Base-by-base conservation (phyloP, 2,888 invertebrate species). In the Prosopocoilus inquinatus region DNA sequence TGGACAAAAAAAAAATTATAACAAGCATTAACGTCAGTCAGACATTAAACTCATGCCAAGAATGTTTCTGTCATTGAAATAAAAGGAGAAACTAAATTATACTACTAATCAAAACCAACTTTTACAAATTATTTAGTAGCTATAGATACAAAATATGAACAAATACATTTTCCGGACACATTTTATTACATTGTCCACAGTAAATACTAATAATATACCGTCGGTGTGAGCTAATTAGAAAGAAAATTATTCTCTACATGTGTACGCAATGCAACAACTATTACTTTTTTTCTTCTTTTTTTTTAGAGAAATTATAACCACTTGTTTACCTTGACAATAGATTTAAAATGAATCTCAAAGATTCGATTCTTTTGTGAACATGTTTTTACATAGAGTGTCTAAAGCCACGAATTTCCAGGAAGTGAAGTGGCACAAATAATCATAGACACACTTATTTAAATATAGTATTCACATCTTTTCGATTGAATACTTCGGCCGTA, bases 191-290 rank as follows among this genome's bases (percentile, higher is more conserved):
- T 39, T 44, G 50, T 48, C 48, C 51, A 56, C 44, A 56, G 50
- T 56, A 56, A 43, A 52, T 36, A 45, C 50, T 48, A 52, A 48
- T 56, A 50, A 35, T 47, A 34, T 47, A 44, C 32, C 48, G 47
- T 56, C 46, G 36, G 48, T 53, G 49, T 57, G 57, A 57, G 57
- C 57, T 57, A 57, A 49, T 52, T 38, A 39, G 53, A 49, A 57
- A 28, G 5, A 53, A 57, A 53, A 57, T 33, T 47, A 52, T 52
- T 44, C 45, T 49, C 49, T 56, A 57, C 57, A 45, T 38, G 47
- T 43, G 50, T 53, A 53, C 49, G 45, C 45, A 49, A 47, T 52
- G 41, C 15, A 52, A 53, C 45, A 32, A 33, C 49, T 57, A 49
- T 56, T 46, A 36, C 36, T 20, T 49, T 36, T 47, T 43, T 52